phyloP scores from a whole-genome alignment of 2,113 vertebrate species.

The Lasiurus cinereus region DNA sequence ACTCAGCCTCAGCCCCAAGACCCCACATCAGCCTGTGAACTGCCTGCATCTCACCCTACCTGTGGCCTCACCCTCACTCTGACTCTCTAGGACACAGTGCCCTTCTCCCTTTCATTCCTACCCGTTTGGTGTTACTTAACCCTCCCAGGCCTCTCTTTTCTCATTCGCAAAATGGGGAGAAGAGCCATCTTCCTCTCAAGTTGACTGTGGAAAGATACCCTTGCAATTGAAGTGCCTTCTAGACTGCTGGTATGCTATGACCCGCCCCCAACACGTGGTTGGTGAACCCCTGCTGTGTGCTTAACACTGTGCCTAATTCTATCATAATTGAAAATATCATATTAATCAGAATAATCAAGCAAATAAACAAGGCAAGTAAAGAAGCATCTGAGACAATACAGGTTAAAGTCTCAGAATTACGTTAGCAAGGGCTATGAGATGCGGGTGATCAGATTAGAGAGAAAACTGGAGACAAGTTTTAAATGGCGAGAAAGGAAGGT shows the following conservation, averaged over 20 bases:
- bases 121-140: not conserved
- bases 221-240: not conserved
- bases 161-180: not conserved
- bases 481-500: not conserved
- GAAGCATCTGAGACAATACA: not conserved
- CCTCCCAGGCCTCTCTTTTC: not conserved
- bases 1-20: not conserved
- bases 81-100: not conserved
- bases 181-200: not conserved
- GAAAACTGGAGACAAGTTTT: not conserved
- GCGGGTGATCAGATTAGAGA: not conserved
- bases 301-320: not conserved
- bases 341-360: slow-evolving; percentile 18
- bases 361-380: not conserved
- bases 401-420: not conserved
- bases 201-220: not conserved
- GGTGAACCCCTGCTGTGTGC: not conserved
- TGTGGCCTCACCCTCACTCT: not conserved
- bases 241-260: not conserved
- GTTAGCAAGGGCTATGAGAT: not conserved
- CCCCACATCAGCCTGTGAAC: not conserved
- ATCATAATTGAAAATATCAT: not conserved
- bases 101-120: not conserved
- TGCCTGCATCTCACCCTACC: not conserved
- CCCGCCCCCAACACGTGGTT: not conserved